Base-by-base conservation (phyloP, 2,113 vertebrate genomes). In the Progne subis region DNA sequence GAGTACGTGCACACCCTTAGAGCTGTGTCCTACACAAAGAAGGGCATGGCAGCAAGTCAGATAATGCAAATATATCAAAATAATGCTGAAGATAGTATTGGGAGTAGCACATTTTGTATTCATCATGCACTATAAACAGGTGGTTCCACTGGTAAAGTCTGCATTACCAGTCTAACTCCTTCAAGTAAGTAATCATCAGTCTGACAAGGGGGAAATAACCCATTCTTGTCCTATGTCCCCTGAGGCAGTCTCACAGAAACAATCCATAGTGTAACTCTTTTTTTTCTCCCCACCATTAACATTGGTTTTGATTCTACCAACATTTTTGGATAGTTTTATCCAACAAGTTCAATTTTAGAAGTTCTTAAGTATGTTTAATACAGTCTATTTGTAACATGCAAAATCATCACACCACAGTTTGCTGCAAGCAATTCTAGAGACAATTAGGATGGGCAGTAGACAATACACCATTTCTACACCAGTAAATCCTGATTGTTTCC, bases 1-100 rank as follows among this genome's bases (percentile, higher is more conserved):
- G 98, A 97, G 34, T 97, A 98, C 3, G 92, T 89, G 78, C 97
- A 97, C 28, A 94, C 94, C 93, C 95, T 96, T 29, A 97, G 92
- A 67, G 94, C 88, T 83, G 94, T 94, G 94, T 97, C 96, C 97
- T 98, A 93, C 65, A 87, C 65, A 72, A 91, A 88, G 44, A 92
- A 95, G 23, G 29, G 85, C 2, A 91, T 70, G 61, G 93, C 82
- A 57, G 46, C 39, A 75, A 90, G 76, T 86, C 77, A 92, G 57
- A 60, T 44, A 26, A 88, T 37, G 82, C 80, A 87, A 11, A 46
- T 31, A 43, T 10, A 70, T 29, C n/a, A 76, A 65, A 86, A 69
- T 20, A 53, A 47, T 43, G 37, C 46, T 20, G 5, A 82, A 37
- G 21, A 84, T 8, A 21, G 31, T 20, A 24, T 3, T 37, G 92